Evolutionary conservation across 2,113 vertebrate species (phyloP), one percentile per base, ranked within the genome.

Genomic region (Phalacrocorax brasilianus): DNA sequence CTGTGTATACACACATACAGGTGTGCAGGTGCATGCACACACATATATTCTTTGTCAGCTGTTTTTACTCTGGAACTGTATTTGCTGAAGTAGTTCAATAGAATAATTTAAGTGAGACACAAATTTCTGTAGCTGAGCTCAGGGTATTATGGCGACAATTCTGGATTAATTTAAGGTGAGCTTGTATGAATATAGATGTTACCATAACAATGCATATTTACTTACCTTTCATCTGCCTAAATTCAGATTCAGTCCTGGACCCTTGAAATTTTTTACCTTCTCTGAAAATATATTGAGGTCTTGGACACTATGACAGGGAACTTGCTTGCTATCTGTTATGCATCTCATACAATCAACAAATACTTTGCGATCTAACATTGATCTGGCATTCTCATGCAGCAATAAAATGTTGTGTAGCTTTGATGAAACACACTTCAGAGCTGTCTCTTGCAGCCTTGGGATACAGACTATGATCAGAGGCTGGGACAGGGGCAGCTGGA

Each of bases 1-100:
- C n/a, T 1, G 1, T 75, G 8, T 56, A 10, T 33, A 6, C 19
- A 66, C 0, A 5, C 8, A 16, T 18, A n/a, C 1, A 0, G 35
- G 7, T 44, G 27, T 70, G 71, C 55, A 62, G 47, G 50, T 8
- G 15, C 47, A 45, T 8, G 4, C 11, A 4, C 17, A 13, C 4
- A 12, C 28, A 12, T 8, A 3, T 13, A 19, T 66, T 86, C 49
- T 59, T 35, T 73, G 35, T 50, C 62, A 61, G 2, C 50, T 75
- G 30, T 44, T 84, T 77, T 71, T 74, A 45, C 30, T 80, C 40
- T 53, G 58, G 17, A 78, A 42, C 24, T 90, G 62, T 19, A 50
- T 82, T 85, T 90, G 42, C 42, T 93, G 61, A 50, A 44, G 12
- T 47, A 56, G 33, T 91, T 74, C 56, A 44, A 45, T 13, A 75